Base-by-base conservation (phyloP, 2,888 invertebrate species). In the Lithodes maja region DNA sequence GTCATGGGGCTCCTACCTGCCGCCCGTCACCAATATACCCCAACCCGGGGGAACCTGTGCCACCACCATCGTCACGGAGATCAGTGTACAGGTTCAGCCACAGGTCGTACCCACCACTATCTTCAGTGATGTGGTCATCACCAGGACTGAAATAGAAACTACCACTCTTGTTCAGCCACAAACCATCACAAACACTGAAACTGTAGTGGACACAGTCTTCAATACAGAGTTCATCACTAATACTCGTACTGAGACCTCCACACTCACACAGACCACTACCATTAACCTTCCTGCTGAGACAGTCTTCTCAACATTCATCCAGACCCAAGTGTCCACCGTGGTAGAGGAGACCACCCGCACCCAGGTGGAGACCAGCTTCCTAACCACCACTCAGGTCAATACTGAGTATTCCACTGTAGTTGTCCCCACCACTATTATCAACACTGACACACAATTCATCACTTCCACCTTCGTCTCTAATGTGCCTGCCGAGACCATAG, bases 151-250 rank as follows among this genome's bases (percentile, higher is more conserved):
- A 2, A 3, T 90, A 15, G 79, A 85, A n/a, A 91, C 91, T 3
- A 83, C 82, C 12, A 80, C 85, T 15, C 15, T 85, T 7, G 82
- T 80, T n/a, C 53, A 75, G 12, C 87, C 86, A 52, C 71, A 82
- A 52, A 91, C 90, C n/a, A 83, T 89, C 49, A 86, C 78, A 9
- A 75, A 83, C 33, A 91, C 91, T 0, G 71, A 84, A n/a, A 91
- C 90, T 77, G 89, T 90, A 15, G 79, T 89, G 2, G 81, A 77
- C 61, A 91, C 91, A 0, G 85, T 86, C 17, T 87, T 69, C 83
- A 91, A 77, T 61, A 91, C 91, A 5, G 83, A 86, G 83, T 89
- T 83, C 50, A 17, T 87, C 71, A 91, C 91, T 53, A 89, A 86
- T 68, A 90, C 90, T 55, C 75, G 84, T 15, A 90, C 91, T 33